Evolutionary conservation across 2,113 vertebrate genomes (phyloP), one percentile per base, ranked within the genome.

Genomic region (Danionella cerebrum): DNA sequence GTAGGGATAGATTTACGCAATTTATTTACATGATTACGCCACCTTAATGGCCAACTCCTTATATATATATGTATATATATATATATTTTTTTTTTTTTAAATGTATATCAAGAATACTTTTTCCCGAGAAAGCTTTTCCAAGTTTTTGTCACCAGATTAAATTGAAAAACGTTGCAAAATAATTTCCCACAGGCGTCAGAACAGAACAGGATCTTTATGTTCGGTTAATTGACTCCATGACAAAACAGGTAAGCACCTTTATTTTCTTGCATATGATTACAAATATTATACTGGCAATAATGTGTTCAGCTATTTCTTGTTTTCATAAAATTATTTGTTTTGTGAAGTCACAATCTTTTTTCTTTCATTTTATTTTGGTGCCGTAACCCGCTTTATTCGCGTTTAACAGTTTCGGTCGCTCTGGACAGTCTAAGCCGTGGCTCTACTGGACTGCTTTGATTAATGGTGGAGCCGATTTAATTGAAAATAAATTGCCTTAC

Each of bases 221-320:
- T 27, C 90, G 92, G 13, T 89, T 94, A 78, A 94, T 94, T 82
- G 92, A 94, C 80, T 94, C 92, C 19, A 94, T 94, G 92, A 94
- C 92, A 84, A 94, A 94, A 86, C 92, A 94, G 92, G 92, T 94
- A 90, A 94, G 92, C 78, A 82, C 14, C 79, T 59, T 87, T 58
- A 13, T 29, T 16, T 66, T 45, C 8, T 31, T 14, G 4, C 24
- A 19, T 13, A n/a, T n/a, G n/a, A n/a, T n/a, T n/a, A n/a, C n/a
- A n/a, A n/a, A n/a, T n/a, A n/a, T n/a, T n/a, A n/a, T n/a, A n/a
- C n/a, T n/a, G n/a, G n/a, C n/a, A n/a, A n/a, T n/a, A n/a, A n/a
- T n/a, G n/a, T n/a, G n/a, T n/a, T n/a, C n/a, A n/a, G n/a, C n/a
- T n/a, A n/a, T n/a, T n/a, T n/a, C n/a, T n/a, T n/a, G n/a, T n/a